Base-by-base conservation (phyloP, 2,888 invertebrate genomes). In the Agrilus mali region DNA sequence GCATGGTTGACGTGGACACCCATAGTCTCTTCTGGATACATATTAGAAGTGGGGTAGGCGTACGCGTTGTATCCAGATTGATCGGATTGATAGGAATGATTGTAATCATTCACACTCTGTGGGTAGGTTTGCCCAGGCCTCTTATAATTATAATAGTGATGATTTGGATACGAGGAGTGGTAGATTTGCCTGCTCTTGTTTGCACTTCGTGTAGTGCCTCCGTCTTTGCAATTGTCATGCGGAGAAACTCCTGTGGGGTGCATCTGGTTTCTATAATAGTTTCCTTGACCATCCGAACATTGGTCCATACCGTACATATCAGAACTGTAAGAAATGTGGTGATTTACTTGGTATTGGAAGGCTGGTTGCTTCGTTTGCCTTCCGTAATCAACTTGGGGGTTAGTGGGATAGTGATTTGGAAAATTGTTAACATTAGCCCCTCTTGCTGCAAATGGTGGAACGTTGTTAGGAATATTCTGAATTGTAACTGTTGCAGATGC, bases 391-490 rank as follows among this genome's bases (percentile, higher is more conserved):
- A 55, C 45, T 43, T 63, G 64, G 41, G 55, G 58, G 38, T 57
- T 59, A 49, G 63, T 59, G 35, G 61, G 64, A 50, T 68, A 68
- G 46, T 68, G 67, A 47, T 63, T 63, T 31, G 60, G 58, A 45
- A 63, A 62, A 44, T 62, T 60, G 27, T 58, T 57, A 3, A 63
- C 64, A 59, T 67, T 68, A 59, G 62, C 59, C 45, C 71, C 75
- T 58, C 75, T 66, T 47, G 70, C 72, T 10, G 72, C 73, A 54
- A 76, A 77, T 1, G 76, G 72, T 4, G 76, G 74, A 60, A 75
- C 71, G 27, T 72, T 67, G 55, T 73, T 76, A 15, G 75, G 73
- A 50, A 77, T 73, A 44, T 74, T 71, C 60, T 76, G 77, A 52
- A 66, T 62, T 38, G 67, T 67, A 43, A 65, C 67, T 37, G 73